phyloP scores from a whole-genome alignment of 2,113 vertebrate species.

The Lasiurus borealis region DNA sequence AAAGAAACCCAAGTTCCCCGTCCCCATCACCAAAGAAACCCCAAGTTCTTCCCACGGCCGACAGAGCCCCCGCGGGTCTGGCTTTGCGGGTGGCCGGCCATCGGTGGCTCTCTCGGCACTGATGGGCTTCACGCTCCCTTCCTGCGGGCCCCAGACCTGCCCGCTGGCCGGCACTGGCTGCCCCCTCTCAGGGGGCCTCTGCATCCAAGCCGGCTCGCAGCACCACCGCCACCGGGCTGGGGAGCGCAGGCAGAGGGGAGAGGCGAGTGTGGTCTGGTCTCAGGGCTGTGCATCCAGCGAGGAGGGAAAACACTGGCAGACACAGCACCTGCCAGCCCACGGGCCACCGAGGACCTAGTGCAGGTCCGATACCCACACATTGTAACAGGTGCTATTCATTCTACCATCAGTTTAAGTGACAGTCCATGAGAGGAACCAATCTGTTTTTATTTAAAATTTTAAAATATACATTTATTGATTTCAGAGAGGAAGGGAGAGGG shows the following conservation, averaged over 20 bases:
- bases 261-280: neutral
- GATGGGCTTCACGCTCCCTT: neutral
- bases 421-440: slow-evolving; percentile 34
- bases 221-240: neutral
- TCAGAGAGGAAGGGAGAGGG: too few species aligned
- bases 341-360: neutral
- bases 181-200: neutral
- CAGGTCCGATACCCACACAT: neutral
- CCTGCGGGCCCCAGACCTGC: neutral
- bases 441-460: too few species aligned
- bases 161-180: neutral
- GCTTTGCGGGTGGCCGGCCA: neutral
- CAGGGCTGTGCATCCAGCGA: neutral
- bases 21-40: neutral
- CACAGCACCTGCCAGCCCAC: neutral
- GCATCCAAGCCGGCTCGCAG: too few species aligned
- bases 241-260: neutral
- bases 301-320: neutral
- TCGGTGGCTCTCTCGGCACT: neutral
- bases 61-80: neutral
- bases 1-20: too few species aligned
- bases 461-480: too few species aligned
- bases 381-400: neutral
- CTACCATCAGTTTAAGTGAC: neutral
- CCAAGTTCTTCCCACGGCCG: neutral